Evolutionary conservation across 2,797 vertebrate species (phyloP).

Genomic region (Etheostoma perlongum): DNA sequence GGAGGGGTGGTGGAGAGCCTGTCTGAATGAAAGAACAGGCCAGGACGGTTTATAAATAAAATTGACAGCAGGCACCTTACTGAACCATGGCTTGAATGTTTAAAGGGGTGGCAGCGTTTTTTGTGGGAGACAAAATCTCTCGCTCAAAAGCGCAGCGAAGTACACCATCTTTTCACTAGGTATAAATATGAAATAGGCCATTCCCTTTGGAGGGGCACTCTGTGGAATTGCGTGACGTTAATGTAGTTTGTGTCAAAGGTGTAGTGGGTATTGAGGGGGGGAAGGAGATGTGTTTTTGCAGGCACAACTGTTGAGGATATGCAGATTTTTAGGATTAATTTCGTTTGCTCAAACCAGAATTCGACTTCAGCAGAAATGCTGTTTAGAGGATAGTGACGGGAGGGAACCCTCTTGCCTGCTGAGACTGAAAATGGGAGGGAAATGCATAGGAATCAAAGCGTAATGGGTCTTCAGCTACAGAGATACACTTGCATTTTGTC

Average conservation of each 20-base stretch:
- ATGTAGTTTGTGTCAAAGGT: constrained; percentile 57
- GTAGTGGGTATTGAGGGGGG: neutral
- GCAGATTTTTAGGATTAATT: constrained; percentile 53
- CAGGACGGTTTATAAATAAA: constrained; percentile 85
- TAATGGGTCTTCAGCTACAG: constrained; percentile 37
- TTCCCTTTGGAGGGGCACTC: constrained; percentile 61
- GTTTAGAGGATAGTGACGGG: constrained; percentile 6
- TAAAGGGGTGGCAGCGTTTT: constrained; percentile 74
- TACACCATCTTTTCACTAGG: constrained; percentile 62
- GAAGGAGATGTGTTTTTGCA: neutral
- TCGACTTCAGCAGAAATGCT: constrained; percentile 38
- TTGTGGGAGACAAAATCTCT: constrained; percentile 77
- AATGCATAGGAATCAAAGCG: constrained; percentile 37
- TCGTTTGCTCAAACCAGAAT: constrained; percentile 24
- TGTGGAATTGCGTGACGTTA: constrained; percentile 57
- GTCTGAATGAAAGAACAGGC: constrained; percentile 82
- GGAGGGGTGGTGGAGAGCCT: constrained; percentile 59
- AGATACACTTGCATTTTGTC: neutral
- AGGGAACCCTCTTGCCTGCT: neutral
- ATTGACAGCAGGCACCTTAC: constrained; percentile 83
- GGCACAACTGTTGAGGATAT: constrained; percentile 33
- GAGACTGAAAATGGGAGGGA: constrained; percentile 23
- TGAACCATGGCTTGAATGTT: constrained; percentile 85
- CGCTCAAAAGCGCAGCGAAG: constrained; percentile 65
- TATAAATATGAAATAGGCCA: constrained; percentile 81